A percentile compares a stretch with the other conserved stretches of the same genome.
These are phyloP conservation scores for Hesperophylax magnus DNA, from an alignment of 1,140 invertebrate species.

Conservation along the genomic window DNA sequence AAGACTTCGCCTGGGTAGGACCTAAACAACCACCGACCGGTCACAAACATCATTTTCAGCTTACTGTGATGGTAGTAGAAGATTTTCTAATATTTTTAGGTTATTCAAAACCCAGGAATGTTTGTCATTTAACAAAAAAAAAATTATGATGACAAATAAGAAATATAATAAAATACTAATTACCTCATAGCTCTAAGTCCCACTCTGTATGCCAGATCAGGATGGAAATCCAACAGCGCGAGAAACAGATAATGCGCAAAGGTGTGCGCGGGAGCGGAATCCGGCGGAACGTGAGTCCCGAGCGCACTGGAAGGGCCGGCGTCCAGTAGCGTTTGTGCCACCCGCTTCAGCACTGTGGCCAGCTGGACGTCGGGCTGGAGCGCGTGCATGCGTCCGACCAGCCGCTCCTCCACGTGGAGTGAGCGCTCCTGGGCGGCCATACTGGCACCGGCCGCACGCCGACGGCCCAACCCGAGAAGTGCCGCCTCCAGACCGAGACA, in stretches of 20 bases:
- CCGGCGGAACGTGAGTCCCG: conserved; percentile 82
- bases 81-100: too few relatives aligned
- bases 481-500: conserved; percentile 77
- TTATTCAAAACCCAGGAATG: too few relatives aligned
- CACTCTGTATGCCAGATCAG: conserved; percentile 82
- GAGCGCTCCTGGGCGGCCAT: conserved; percentile 80
- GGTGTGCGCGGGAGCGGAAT: conserved; percentile 86
- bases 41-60: too few relatives aligned
- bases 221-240: conserved; percentile 79
- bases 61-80: too few relatives aligned
- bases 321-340: conserved; percentile 76
- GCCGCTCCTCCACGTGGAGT: conserved; percentile 80
- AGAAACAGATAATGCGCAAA: conserved; percentile 86
- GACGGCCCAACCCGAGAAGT: conserved; percentile 81
- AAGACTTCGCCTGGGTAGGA: too few relatives aligned
- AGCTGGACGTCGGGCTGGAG: conserved; percentile 82
- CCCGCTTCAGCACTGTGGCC: conserved; percentile 73
- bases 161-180: too few relatives aligned
- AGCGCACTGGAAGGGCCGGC: conserved; percentile 82
- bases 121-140: too few relatives aligned
- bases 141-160: too few relatives aligned
- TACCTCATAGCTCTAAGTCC: conserved; percentile 75
- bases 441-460: conserved; percentile 83
- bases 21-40: too few relatives aligned
- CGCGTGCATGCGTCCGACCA: conserved; percentile 82